These are phyloP conservation scores for Hydrozoanthus tunicans DNA, from an alignment of 64 coral and sea anemone species.

Conservation along the genomic window DNA sequence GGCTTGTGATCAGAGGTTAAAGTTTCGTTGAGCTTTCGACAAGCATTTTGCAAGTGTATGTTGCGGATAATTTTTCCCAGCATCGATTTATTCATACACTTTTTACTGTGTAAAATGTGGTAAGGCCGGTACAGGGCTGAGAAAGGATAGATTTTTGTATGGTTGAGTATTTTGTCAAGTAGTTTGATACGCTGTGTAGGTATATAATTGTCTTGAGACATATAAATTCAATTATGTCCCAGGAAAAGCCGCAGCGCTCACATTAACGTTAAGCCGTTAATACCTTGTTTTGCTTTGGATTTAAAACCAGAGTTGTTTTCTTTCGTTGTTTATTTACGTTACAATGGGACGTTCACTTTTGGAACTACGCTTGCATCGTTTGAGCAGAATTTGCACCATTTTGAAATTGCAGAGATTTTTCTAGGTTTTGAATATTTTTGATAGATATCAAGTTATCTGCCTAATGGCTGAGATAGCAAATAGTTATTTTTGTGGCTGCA, in stretches of 20 bases:
- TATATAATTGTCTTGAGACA: conserved; percentile 10
- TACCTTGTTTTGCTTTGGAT: conserved; percentile 49
- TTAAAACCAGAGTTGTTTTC: conserved; percentile 1
- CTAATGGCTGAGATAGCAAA: not conserved
- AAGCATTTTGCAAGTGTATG: conserved; percentile 30
- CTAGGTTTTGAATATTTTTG: conserved; percentile 8
- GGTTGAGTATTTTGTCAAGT: conserved; percentile 37
- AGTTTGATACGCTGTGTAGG: conserved; percentile 34
- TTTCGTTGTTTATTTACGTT: conserved; percentile 16
- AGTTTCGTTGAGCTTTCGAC: not conserved
- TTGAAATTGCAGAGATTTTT: conserved; percentile 42
- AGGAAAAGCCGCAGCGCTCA: not conserved
- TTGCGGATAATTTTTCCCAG: conserved; percentile 43
- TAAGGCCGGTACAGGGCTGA: conserved; percentile 54
- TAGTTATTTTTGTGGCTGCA: conserved; percentile 12
- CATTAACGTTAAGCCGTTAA: conserved; percentile 19
- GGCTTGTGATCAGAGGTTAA: conserved; percentile 28
- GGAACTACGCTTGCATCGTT: not conserved
- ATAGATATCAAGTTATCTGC: conserved; percentile 2
- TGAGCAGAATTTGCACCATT: conserved; percentile 2
- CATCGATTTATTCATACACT: conserved; percentile 52
- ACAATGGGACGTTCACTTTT: not conserved
- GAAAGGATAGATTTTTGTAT: conserved; percentile 15
- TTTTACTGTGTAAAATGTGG: conserved; percentile 63
- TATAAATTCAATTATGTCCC: conserved; percentile 41